Evolutionary conservation across 2,113 vertebrate genomes (phyloP), one percentile per base, ranked within the genome.

Genomic region (Nothobranchius furzeri): DNA sequence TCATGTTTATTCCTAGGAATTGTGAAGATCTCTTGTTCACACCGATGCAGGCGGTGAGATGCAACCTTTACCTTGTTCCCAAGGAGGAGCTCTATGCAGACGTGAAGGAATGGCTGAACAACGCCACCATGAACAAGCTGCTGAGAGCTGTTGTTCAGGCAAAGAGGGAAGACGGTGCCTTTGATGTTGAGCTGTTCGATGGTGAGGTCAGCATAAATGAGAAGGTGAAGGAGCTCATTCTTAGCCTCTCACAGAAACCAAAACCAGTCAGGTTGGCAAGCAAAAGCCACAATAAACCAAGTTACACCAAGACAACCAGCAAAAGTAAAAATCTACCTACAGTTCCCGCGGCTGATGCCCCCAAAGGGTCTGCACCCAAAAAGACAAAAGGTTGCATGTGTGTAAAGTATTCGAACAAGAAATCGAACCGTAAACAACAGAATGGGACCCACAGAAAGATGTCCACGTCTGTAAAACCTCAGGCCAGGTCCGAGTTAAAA

Each of bases 41-140:
- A 9, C 96, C 96, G n/a, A 94, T 98, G 94, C 96, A 96, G 90
- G 96, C 95, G 60, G 24, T 97, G 83, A 91, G 86, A 53, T 98
- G 92, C 73, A 90, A 76, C 67, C 91, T 98, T 6, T 83, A 85
- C 37, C 87, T 83, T 70, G 80, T 96, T 74, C 76, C 78, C 52
- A 87, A 88, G 62, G 17, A 68, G 35, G 74, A 92, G 63, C 68
- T 90, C 73, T 85, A 93, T 68, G 56, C 78, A 54, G 87, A 93
- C 59, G 88, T 94, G 64, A 93, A 85, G 75, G 79, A 52, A 0
- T 98, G 94, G 94, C 95, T 98, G 58, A 78, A 91, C 69, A 66
- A 86, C 0, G 71, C 85, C 1, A 80, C 93, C 52, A 72, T 94
- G 61, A 91, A 94, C 71, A 95, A 92, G 70, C 43, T 68, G 12